Conservation (phyloP, 2,113 vertebrate genomes). For the Xenus cinereus region DNA sequence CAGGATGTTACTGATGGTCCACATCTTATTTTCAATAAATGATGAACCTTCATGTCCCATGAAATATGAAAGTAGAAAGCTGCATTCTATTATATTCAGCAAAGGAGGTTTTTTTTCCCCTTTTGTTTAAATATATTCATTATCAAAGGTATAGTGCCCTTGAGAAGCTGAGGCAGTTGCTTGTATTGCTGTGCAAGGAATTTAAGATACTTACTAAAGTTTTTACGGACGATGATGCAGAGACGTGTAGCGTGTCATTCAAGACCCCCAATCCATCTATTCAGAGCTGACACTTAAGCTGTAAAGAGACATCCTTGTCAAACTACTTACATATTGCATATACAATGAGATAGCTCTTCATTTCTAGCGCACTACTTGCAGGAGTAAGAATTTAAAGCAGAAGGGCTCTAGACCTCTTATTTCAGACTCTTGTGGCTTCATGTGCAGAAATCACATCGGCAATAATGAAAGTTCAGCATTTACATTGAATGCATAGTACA, state of each 20-base stretch:
- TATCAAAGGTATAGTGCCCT: constrained; percentile 66
- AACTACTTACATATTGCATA: constrained; percentile 49
- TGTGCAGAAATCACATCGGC: neutral
- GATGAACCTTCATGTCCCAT: constrained; percentile 50
- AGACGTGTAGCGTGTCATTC: constrained; percentile 1
- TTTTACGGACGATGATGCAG: constrained; percentile 35
- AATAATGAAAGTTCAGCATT: constrained; percentile 7
- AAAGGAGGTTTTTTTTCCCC: neutral
- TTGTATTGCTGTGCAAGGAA: constrained; percentile 60
- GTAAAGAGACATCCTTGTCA: constrained; percentile 51
- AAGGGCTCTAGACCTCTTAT: neutral
- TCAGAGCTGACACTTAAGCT: constrained; percentile 48
- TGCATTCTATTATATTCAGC: constrained; percentile 33
- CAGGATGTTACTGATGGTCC: constrained; percentile 24
- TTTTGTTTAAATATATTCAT: constrained; percentile 63
- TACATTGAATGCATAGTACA: neutral
- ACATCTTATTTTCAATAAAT: constrained; percentile 66
- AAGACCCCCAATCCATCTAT: constrained; percentile 57
- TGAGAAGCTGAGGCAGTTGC: constrained; percentile 53
- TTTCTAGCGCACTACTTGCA: neutral
- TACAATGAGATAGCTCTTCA: constrained; percentile 30
- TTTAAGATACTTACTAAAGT: constrained; percentile 52
- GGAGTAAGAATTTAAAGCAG: constrained; percentile 38
- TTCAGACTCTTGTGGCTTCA: neutral
- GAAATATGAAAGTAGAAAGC: constrained; percentile 57